A percentile compares a stretch with the other conserved stretches of the same genome.
Conservation (phyloP, 1,140 invertebrate genomes). For the Bombus waltoni region DNA sequence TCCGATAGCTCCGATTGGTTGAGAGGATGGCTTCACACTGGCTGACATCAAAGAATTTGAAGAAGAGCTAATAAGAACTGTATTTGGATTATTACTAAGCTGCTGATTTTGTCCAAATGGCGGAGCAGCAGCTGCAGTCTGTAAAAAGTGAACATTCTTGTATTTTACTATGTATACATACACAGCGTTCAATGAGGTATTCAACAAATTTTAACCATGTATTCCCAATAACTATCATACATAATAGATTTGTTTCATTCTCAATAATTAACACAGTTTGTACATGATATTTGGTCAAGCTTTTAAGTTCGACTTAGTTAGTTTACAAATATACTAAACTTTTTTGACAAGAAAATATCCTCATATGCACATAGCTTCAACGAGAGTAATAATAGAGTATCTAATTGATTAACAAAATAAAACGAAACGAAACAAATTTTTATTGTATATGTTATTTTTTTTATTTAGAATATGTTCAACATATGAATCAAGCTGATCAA, state of each 20-base stretch:
- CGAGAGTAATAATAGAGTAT: too few species aligned
- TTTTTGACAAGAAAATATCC: too few species aligned
- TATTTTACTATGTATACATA: neutral
- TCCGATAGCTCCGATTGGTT: constrained; percentile 92
- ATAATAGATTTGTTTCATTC: too few species aligned
- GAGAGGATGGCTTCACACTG: constrained; percentile 92
- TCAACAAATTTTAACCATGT: neutral
- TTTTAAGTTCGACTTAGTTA: too few species aligned
- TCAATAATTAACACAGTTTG: too few species aligned
- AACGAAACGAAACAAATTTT: neutral
- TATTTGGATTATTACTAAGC: constrained; percentile 91
- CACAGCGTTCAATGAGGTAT: neutral
- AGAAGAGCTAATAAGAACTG: constrained; percentile 93
- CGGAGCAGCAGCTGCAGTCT: constrained; percentile 84
- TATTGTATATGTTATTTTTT: neutral
- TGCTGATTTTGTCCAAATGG: constrained; percentile 90
- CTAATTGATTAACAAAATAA: neutral
- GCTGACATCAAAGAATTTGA: constrained; percentile 95
- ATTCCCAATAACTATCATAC: neutral
- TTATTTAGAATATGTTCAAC: neutral
- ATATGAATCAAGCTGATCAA: neutral
- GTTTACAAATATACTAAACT: neutral
- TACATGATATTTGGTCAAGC: too few species aligned
- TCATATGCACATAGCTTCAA: too few species aligned
- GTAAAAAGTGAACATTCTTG: constrained; percentile 44